A percentile compares a stretch with the other conserved stretches of the same genome.
Conservation (phyloP, 2,113 vertebrate species). For the Percopsis transmontana region DNA sequence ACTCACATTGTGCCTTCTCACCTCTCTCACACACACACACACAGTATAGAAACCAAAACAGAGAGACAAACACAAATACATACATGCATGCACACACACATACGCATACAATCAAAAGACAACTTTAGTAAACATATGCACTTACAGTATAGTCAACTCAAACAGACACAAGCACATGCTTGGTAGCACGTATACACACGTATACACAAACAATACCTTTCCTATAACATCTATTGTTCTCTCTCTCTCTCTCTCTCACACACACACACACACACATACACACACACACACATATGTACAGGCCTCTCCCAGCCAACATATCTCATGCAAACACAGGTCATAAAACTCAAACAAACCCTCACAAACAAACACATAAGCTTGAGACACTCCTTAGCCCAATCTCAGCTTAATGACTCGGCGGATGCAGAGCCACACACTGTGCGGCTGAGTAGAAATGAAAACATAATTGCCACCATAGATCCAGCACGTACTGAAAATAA, state of each 20-base stretch:
- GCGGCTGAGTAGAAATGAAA: constrained; percentile 74
- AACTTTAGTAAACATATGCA: background rate
- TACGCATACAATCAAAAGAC: background rate
- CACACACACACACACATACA: background rate
- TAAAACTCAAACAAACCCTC: constrained; percentile 60
- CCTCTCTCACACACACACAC: constrained; percentile 28
- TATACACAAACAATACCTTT: background rate
- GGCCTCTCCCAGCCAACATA: constrained; percentile 38
- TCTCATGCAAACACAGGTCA: constrained; percentile 63
- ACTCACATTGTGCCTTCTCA: no score
- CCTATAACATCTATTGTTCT: no score
- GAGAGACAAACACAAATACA: constrained; percentile 2
- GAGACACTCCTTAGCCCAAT: constrained; percentile 61
- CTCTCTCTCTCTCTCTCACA: constrained; percentile 19
- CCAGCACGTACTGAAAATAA: constrained; percentile 72
- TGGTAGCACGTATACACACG: background rate
- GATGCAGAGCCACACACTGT: constrained; percentile 65
- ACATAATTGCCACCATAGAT: constrained; percentile 75
- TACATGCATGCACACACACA: background rate
- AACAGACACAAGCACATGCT: background rate
- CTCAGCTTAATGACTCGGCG: constrained; percentile 70
- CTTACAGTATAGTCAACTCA: constrained; percentile 42
- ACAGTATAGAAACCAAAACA: constrained; percentile 3
- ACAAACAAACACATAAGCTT: constrained; percentile 59
- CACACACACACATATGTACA: constrained; percentile 10